Conservation (phyloP, 2,888 invertebrate genomes). For the Aelia acuminata region DNA sequence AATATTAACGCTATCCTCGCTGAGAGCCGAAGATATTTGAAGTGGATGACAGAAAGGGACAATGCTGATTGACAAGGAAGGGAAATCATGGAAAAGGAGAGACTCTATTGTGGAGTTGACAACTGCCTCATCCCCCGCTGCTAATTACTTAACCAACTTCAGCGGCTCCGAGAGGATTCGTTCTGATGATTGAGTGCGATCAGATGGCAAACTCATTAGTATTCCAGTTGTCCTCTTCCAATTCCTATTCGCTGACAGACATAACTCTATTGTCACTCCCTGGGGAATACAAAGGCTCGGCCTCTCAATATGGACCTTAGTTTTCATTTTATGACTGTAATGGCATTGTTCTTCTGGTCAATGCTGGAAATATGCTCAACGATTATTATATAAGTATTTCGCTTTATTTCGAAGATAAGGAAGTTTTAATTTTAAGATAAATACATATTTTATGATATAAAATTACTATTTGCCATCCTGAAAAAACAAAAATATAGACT, state of each 20-base stretch:
- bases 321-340: background rate
- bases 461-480: too few relatives aligned
- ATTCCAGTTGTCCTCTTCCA: background rate
- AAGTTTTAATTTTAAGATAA: too few relatives aligned
- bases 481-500: too few relatives aligned
- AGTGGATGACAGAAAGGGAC: background rate
- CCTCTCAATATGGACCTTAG: too few relatives aligned
- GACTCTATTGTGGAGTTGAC: background rate
- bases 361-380: too few relatives aligned
- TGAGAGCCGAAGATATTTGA: background rate
- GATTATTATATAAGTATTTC: too few relatives aligned
- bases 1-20: too few relatives aligned
- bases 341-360: too few relatives aligned
- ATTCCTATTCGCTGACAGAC: background rate
- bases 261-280: background rate
- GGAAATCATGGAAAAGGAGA: background rate
- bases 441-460: too few relatives aligned
- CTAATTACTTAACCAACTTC: background rate
- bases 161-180: background rate
- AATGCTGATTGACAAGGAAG: background rate
- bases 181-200: background rate
- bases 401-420: too few relatives aligned
- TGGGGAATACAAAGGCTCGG: background rate
- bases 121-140: background rate
- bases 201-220: background rate